Conservation (phyloP, 2,797 vertebrate genomes). For the Sebastes goodei region DNA sequence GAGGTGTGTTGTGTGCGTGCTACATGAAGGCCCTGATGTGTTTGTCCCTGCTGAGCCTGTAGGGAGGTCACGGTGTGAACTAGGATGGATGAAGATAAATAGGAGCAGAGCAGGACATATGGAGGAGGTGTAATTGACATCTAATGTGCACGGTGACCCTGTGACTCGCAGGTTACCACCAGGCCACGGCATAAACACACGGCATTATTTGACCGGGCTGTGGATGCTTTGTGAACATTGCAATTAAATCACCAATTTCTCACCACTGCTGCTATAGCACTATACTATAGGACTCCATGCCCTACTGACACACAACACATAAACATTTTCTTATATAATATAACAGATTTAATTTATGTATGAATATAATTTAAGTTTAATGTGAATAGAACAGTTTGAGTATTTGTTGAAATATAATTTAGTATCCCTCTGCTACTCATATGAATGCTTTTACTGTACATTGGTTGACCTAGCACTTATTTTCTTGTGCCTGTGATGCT, state of each 20-base stretch:
- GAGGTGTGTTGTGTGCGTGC: slow-evolving; percentile 37
- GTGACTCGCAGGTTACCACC: slow-evolving; percentile 73
- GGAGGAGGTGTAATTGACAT: slow-evolving; percentile 84
- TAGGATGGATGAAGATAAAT: slow-evolving; percentile 85
- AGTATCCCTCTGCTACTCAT: not conserved
- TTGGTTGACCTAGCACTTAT: not conserved
- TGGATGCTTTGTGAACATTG: slow-evolving; percentile 12
- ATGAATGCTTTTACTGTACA: not conserved
- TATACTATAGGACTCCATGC: not conserved
- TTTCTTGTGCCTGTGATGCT: not conserved
- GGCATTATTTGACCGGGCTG: not conserved
- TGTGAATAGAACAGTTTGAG: not conserved
- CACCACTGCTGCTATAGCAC: not conserved
- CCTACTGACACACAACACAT: not conserved
- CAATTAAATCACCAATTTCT: slow-evolving; percentile 21
- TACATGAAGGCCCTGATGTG: slow-evolving; percentile 42
- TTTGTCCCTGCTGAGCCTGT: slow-evolving; percentile 66
- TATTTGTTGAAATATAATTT: not conserved
- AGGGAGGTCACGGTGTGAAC: slow-evolving; percentile 78
- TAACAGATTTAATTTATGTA: not conserved
- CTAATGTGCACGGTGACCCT: slow-evolving; percentile 78
- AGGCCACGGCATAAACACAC: slow-evolving; percentile 42
- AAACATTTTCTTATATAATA: not conserved
- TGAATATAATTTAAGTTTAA: not conserved
- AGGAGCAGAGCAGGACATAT: slow-evolving; percentile 66